Conservation (phyloP, 2,113 vertebrate genomes). For the Callipepla californica region DNA sequence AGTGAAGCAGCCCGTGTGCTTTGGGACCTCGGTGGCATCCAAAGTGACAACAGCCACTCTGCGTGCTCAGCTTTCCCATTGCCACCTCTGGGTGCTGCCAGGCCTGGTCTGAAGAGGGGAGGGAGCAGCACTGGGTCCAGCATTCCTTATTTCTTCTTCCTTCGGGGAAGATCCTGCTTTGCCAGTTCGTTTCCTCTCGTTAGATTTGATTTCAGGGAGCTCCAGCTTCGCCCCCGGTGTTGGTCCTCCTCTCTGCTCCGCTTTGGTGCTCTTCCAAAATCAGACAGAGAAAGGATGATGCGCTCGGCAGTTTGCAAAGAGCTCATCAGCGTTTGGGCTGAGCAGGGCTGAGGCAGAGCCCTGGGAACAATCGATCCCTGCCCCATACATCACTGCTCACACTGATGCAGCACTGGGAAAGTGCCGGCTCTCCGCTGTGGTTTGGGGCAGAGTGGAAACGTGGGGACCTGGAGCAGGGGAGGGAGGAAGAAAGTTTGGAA, state of each 20-base stretch:
- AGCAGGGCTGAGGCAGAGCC: neutral
- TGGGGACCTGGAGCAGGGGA: neutral
- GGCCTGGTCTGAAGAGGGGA: neutral
- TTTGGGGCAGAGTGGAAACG: neutral
- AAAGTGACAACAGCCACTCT: neutral
- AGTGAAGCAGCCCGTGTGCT: neutral
- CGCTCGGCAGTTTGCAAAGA: neutral
- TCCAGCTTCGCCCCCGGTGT: neutral
- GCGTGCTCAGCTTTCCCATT: neutral
- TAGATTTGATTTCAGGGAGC: neutral
- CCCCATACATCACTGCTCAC: neutral
- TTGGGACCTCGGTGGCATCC: neutral
- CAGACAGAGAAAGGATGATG: neutral
- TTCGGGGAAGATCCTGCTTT: neutral
- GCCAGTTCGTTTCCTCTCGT: neutral
- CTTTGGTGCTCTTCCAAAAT: neutral
- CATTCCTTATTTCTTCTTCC: neutral
- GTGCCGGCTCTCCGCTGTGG: neutral
- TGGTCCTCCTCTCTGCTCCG: neutral
- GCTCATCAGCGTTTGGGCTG: rapidly evolving
- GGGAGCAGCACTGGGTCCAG: neutral
- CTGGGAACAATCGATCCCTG: neutral
- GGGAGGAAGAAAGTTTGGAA: neutral
- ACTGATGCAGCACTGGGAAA: neutral
- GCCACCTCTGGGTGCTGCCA: neutral